Base-by-base conservation (phyloP, 2,113 vertebrate species). In the Datnioides undecimradiatus region DNA sequence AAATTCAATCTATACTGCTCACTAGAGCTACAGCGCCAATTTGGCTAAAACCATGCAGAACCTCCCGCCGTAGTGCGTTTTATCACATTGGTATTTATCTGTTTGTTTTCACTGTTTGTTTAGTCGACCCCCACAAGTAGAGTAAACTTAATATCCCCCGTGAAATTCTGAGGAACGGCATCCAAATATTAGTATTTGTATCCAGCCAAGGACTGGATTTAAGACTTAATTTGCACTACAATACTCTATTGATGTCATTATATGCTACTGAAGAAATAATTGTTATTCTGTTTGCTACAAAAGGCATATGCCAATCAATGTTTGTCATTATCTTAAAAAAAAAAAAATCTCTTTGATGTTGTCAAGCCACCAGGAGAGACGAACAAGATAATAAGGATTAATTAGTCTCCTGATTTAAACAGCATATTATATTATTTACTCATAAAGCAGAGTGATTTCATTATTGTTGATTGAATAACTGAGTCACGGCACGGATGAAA, bases 401-500 rank as follows among this genome's bases (percentile, higher is more conserved):
- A 76, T 75, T 65, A 23, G 19, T 10, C 31, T 25, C 29, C 25
- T 55, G 38, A 58, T 75, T 73, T 27, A 38, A 40, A 16, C 48
- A 38, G 4, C 40, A 8, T 38, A 62, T 29, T 67, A 16, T 49
- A 55, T 58, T 36, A 48, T 62, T 63, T 74, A 34, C 40, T 66
- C 40, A 48, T 76, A 45, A 63, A 58, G 54, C 6, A 68, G 27
- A 8, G 31, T 57, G 13, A 70, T n/a, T 51, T 41, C n/a, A 41
- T 59, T 34, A 70, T 45, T 76, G 29, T 75, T 75, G 23, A 46
- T 57, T 69, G 31, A 65, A 36, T 64, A 45, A 46, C 10, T 33
- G 45, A 71, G 40, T 79, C 60, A 45, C 2, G 36, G 52, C 38
- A 27, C 41, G 59, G 60, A 77, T 76, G 68, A 54, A 43, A 73